Evolutionary conservation across 2,888 invertebrate genomes (phyloP), one percentile per base, ranked within the genome.

Genomic region (Calliphora vomitoria): DNA sequence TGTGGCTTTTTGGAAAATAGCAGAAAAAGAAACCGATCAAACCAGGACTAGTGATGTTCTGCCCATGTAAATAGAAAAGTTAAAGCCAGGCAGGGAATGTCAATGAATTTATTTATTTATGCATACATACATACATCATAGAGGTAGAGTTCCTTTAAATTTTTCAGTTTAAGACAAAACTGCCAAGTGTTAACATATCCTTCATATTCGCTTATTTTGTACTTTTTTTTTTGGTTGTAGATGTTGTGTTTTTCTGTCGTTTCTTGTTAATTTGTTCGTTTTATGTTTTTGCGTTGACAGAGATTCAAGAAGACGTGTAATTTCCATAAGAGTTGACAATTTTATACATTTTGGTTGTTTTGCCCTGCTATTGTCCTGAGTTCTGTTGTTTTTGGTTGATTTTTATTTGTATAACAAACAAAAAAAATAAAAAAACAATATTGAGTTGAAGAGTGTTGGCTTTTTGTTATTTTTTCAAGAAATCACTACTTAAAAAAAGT

Each of bases 311-410:
- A 75, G 69, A 75, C 69, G 64, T 84, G 76, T 82, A 82, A 82
- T 87, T 87, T 87, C 58, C 82, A 79, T 82, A 75, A 79, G 78
- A 85, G 85, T 64, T 62, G 62, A 80, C 74, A 82, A 41, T 80
- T 69, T 55, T 64, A 50, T 81, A 69, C 44, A 53, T 82, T 85
- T 80, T 78, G 71, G 62, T 85, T 86, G 66, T 71, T 80, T 82
- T 82, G 55, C 68, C 55, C 15, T 50, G 71, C 82, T 72, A 66
- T 78, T 85, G 79, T 85, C 11, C 60, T 58, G n/a, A 76, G 58
- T 74, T 60, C 10, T 53, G 50, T 31, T 74, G 78, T 50, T 75
- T 66, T 58, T 75, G 38, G 10, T 80, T 80, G 18, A 25, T 69
- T 8, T 79, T 8, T 55, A 50, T 31, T 15, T 72, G 58, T 55